Base-by-base conservation (phyloP, 2,797 vertebrate species). In the Galaxias olidus region DNA sequence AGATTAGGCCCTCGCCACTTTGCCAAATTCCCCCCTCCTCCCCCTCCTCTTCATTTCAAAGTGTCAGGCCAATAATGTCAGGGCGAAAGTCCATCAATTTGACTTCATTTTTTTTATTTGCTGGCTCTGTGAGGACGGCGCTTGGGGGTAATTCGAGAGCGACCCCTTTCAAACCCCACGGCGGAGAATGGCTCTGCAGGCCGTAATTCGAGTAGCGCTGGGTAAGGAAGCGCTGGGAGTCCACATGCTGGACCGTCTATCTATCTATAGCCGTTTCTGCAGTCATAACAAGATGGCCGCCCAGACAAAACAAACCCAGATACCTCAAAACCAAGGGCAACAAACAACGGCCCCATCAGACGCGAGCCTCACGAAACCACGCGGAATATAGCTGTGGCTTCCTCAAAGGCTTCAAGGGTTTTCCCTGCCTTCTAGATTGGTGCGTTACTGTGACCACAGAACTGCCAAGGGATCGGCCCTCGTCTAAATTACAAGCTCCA, bases 221-320 rank as follows among this genome's bases (percentile, higher is more conserved):
- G 30, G 30, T 30, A 30, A 2, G 30, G 42, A 77, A 79, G 66
- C 63, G 48, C 68, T 43, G 46, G 61, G 71, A 76, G 66, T 71
- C 75, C 66, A 80, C 80, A 81, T 51, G 70, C 77, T 75, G 13
- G 9, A 14, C 9, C 10, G 3, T 2, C 45, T 71, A 59, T 82
- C 85, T 88, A 87, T 89, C 78, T 88, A 87, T 87, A 89, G 88
- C 74, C 71, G 76, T 72, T 78, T 78, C 10, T 10, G 54, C 74
- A 83, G 86, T 86, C 86, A 90, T 89, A 90, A 90, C 87, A 90
- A 75, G 78, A 85, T 49, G 61, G 80, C 73, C 59, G 74, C 79
- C 86, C 85, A 90, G 88, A 90, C 87, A 90, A 90, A 90, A 88
- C 85, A 54, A 30, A 86, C 82, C 86, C 79, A 62, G 71, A 84